These are phyloP conservation scores for Dolichoris vasculosae DNA, from an alignment of 1,140 invertebrate species.

Conservation along the genomic window DNA sequence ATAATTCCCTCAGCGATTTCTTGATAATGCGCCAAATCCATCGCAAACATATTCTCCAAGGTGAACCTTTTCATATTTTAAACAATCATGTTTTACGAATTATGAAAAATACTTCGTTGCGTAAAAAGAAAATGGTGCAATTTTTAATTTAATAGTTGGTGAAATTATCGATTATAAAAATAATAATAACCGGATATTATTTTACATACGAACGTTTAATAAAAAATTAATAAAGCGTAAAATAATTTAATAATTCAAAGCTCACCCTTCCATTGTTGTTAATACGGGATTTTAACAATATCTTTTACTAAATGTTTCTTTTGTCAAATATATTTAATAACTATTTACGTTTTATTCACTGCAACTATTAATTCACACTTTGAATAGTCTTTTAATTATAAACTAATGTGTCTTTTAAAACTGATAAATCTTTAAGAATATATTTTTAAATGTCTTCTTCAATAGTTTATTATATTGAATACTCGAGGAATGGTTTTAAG, in stretches of 20 bases:
- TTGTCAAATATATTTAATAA: background rate
- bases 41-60: slow-evolving; percentile 91
- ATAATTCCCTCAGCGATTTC: slow-evolving; percentile 90
- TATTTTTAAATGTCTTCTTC: too few species aligned
- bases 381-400: too few species aligned
- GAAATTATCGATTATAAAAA: too few species aligned
- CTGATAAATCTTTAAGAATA: too few species aligned
- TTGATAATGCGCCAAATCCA: slow-evolving; percentile 90
- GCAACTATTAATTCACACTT: too few species aligned
- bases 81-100: background rate
- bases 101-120: background rate
- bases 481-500: too few species aligned
- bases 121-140: too few species aligned
- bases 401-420: too few species aligned
- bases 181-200: too few species aligned
- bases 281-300: background rate
- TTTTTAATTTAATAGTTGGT: too few species aligned
- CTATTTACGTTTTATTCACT: too few species aligned
- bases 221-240: background rate
- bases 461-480: too few species aligned
- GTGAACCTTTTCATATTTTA: slow-evolving; percentile 78
- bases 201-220: background rate
- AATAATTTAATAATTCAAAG: background rate
- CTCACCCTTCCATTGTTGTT: slow-evolving; percentile 59
- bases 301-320: background rate